These are phyloP conservation scores for Thecophora atra DNA, from an alignment of 2,888 invertebrate species.

Conservation along the genomic window DNA sequence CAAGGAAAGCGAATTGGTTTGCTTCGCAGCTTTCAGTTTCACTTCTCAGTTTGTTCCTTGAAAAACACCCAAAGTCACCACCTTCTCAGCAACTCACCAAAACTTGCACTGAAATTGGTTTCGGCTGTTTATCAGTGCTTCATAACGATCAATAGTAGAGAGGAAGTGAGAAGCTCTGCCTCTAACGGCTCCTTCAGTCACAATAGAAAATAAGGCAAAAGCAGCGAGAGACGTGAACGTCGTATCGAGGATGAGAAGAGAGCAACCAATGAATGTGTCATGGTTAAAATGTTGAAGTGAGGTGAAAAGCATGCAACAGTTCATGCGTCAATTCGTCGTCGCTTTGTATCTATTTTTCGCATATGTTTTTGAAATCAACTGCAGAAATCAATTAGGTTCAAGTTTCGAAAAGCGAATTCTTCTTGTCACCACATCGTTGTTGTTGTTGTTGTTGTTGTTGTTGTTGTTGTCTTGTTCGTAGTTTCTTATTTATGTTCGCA, in stretches of 20 bases:
- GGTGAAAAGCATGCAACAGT: conserved; percentile 13
- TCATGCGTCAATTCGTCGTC: background rate
- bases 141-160: background rate
- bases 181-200: background rate
- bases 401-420: background rate
- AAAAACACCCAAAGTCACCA: no score
- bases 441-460: conserved; percentile 9
- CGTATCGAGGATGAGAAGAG: no score
- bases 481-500: no score
- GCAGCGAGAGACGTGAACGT: no score
- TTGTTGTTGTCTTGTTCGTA: background rate
- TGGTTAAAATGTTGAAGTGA: background rate
- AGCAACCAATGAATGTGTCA: no score
- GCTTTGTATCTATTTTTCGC: background rate
- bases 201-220: background rate
- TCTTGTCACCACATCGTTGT: background rate
- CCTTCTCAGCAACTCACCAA: background rate
- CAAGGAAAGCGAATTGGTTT: no score
- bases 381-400: conserved; percentile 26
- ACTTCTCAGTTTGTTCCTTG: no score
- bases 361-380: conserved; percentile 6
- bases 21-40: no score
- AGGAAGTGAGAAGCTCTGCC: background rate
- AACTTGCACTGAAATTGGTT: no score
- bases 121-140: no score